Base-by-base conservation (phyloP, 2,797 vertebrate genomes). In the Halcyon smyrnensis region DNA sequence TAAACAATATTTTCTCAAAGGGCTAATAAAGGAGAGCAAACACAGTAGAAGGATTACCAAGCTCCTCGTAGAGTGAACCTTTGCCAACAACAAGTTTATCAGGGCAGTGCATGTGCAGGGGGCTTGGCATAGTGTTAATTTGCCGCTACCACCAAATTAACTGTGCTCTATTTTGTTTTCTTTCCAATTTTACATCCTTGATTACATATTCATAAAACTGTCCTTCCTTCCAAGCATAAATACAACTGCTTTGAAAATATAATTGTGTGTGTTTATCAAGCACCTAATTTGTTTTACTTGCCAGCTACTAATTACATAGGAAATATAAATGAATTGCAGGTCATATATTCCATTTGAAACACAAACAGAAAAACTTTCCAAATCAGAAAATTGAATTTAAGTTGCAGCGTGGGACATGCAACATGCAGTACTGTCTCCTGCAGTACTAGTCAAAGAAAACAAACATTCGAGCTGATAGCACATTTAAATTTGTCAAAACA, bases 41-140 rank as follows among this genome's bases (percentile, higher is more conserved):
- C 94, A 97, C 95, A 98, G 98, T 97, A 97, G 95, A 98, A 95
- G 98, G 98, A 99, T 99, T 98, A 98, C 98, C 94, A 98, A 93
- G 97, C 97, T 98, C 92, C 96, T 98, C 98, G 98, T 67, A 79
- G 96, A 97, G 98, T 98, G 98, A 98, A 98, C 98, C 98, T 98
- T 99, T 99, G 98, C 99, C 99, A 99, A 98, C 98, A 99, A 98
- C 97, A 99, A 98, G 98, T 99, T 99, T 99, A 99, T 99, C 99
- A 99, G 98, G 98, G 95, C 98, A 97, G 82, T 98, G 98, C 99
- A 99, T 98, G 98, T 93, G 98, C 98, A 97, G 97, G 95, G 98
- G 97, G 97, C 97, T 98, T 98, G 98, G 98, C 98, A 98, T 90
- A 88, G 74, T 83, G 92, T 96, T 97, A 98, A 98, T 98, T 98